Conservation (phyloP, 2,797 vertebrate genomes). For the Hippopotamyrus pictus region DNA sequence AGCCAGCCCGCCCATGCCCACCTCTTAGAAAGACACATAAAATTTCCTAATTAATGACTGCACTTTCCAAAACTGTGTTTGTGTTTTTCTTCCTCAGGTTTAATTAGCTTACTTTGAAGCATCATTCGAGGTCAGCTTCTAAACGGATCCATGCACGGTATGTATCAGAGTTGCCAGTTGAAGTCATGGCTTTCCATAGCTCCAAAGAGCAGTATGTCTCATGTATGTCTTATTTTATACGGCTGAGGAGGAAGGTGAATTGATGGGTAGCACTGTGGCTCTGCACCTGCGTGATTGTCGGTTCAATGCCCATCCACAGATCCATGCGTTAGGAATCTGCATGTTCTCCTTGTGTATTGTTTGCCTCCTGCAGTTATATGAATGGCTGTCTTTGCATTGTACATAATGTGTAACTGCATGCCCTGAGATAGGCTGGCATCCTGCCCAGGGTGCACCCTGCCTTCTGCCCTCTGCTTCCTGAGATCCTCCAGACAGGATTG, state of each 20-base stretch:
- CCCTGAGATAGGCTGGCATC: not conserved
- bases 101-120: not conserved
- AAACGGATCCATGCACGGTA: not conserved
- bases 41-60: not conserved
- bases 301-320: not conserved
- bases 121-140: not conserved
- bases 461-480: not conserved
- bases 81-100: not conserved
- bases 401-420: not conserved
- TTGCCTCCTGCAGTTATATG: not conserved
- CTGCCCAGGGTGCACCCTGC: not conserved
- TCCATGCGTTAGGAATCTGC: not conserved
- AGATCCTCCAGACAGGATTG: not conserved
- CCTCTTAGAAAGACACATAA: not conserved
- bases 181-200: not conserved
- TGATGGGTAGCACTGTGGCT: not conserved
- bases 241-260: not conserved
- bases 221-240: not conserved
- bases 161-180: not conserved
- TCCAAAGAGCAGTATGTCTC: not conserved
- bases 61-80: not conserved
- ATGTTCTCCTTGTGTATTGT: not conserved
- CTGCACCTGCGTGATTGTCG: not conserved
- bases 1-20: conserved; percentile 35
- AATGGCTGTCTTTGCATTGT: not conserved